phyloP scores from a whole-genome alignment of 2,888 invertebrate species.

The Hipparchia semele region DNA sequence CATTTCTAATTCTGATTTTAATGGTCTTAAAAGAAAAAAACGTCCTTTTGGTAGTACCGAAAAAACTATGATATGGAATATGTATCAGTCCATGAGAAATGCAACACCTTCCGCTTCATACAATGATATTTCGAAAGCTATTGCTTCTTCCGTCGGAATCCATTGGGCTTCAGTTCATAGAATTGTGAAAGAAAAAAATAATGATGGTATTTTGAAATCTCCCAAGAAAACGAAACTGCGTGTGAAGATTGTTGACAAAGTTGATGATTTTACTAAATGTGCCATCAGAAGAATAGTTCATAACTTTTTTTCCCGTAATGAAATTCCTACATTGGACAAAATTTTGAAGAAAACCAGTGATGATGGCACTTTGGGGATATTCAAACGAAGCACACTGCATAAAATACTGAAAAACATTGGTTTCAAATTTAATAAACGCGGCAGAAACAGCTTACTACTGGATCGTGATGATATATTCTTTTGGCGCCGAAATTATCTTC shows the following conservation, averaged over 20 bases:
- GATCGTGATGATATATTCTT: no score
- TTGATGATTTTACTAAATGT: no score
- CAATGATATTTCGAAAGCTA: slow-evolving; percentile 1
- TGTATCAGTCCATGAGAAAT: background rate
- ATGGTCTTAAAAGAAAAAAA: background rate
- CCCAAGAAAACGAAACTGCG: background rate
- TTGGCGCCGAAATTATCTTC: no score
- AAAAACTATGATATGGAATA: background rate
- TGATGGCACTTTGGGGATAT: no score
- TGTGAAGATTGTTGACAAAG: no score
- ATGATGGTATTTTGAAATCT: slow-evolving; percentile 2
- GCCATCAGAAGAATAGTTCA: no score
- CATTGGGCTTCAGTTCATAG: background rate
- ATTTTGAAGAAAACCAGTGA: background rate
- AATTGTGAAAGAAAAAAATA: slow-evolving; percentile 1
- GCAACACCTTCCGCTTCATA: background rate
- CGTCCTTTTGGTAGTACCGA: background rate
- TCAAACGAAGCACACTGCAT: no score
- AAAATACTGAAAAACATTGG: no score
- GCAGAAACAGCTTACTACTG: no score
- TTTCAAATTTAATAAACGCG: no score
- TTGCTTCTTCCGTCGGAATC: background rate
- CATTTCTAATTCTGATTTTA: no score
- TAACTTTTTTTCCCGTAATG: background rate
- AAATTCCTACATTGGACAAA: no score